phyloP scores from a whole-genome alignment of 1,140 invertebrate genomes.

The Caenorhabditis tropicalis region DNA sequence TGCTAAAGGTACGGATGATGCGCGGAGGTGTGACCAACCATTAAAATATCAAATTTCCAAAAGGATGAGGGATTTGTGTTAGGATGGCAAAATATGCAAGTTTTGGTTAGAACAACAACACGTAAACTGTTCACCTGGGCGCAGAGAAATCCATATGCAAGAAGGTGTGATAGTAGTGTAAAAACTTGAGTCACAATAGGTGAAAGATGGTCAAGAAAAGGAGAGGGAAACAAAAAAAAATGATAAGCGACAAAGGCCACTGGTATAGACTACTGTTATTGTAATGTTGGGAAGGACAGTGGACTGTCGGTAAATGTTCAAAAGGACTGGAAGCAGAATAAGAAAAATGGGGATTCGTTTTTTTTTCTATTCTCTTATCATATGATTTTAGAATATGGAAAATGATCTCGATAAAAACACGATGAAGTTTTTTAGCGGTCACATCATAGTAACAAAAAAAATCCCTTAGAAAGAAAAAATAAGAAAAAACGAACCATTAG shows the following conservation, averaged over 20 bases:
- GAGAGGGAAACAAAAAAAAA: neutral
- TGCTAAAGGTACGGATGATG: constrained; percentile 41
- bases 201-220: constrained; percentile 10
- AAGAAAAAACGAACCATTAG: neutral
- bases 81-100: neutral
- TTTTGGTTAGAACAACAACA: neutral
- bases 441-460: too few species aligned
- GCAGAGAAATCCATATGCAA: neutral
- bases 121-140: neutral
- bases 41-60: constrained; percentile 41
- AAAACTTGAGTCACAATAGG: constrained; percentile 17
- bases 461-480: neutral
- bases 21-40: constrained; percentile 36
- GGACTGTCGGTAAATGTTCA: constrained; percentile 18
- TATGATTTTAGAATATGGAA: neutral
- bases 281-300: neutral
- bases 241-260: constrained; percentile 32
- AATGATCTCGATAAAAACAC: too few species aligned
- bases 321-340: constrained; percentile 4
- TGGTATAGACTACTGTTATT: constrained; percentile 14
- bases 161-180: constrained; percentile 13
- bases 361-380: neutral
- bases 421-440: too few species aligned
- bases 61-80: neutral
- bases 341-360: neutral